Evolutionary conservation across 1,140 invertebrate species (phyloP), one percentile per base, ranked within the genome.

Genomic region (Zaprionus camerounensis): DNA sequence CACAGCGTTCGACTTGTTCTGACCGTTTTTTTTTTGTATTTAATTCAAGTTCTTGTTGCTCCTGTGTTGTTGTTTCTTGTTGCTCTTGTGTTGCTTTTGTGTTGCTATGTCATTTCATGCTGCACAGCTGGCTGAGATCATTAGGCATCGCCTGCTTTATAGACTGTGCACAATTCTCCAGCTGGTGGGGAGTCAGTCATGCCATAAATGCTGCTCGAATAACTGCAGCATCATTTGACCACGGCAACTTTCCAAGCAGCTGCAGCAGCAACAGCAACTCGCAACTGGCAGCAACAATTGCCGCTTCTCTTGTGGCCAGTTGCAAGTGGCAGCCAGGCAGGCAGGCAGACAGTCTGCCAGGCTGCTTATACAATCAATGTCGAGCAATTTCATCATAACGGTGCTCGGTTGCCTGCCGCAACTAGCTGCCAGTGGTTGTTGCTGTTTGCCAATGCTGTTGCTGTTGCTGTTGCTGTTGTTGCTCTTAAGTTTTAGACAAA

Each of bases 141-240:
- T 74, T 74, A 74, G 58, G 58, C 66, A 69, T 26, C 71, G 57
- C 71, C 56, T 71, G 70, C 65, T 61, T 73, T 69, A 72, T 72
- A 65, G 70, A 72, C 70, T 72, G 70, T 64, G 41, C 41, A 38
- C 38, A 68, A 38, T 59, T 44, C 41, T 46, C 22, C 46, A 69
- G 38, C 58, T 49, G 51, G 31, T 41, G 44, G 76, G 41, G 41
- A 79, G 64, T 71, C 67, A 82, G 77, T 76, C 82, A 76, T 81
- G 80, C 77, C 80, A 88, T 86, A 83, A 87, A 87, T 87, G 46
- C 6, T 51, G 82, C 69, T 81, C 81, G 82, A 84, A 75, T 81
- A 85, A 81, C 82, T 85, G 81, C 83, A 81, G 79, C 83, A 87
- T 88, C 84, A 83, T 83, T 88, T 87, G 84, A 88, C 84, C 83